Conservation (phyloP, 2,797 vertebrate species). For the Phrynocephalus forsythii region DNA sequence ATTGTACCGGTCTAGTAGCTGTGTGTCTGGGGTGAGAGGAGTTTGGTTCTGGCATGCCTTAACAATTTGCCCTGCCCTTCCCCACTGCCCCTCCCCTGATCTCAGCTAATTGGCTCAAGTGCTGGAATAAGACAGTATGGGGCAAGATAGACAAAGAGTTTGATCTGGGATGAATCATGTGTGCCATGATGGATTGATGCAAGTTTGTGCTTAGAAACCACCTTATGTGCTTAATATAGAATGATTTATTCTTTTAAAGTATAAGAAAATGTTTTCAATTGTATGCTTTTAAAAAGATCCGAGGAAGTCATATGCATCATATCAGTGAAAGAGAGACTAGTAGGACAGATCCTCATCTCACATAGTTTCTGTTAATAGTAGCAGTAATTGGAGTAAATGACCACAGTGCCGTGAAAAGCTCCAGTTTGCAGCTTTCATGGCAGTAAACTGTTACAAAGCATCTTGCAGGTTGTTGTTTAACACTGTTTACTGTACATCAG, state of each 20-base stretch:
- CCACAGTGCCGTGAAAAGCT: background rate
- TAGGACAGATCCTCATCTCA: constrained; percentile 2
- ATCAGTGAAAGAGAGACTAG: background rate
- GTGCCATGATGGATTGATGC: too few species aligned
- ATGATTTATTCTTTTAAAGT: background rate
- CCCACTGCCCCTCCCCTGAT: too few species aligned
- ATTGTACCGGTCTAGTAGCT: too few species aligned
- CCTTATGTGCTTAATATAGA: background rate
- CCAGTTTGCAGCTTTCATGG: background rate
- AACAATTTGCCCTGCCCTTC: too few species aligned
- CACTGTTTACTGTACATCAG: background rate
- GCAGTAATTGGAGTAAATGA: background rate
- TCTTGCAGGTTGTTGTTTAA: background rate
- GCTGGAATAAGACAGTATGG: too few species aligned
- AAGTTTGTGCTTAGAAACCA: too few species aligned
- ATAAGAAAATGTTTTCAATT: background rate
- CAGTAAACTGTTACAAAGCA: background rate
- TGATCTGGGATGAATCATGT: too few species aligned
- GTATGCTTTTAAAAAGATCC: background rate
- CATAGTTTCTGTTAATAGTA: constrained; percentile 24
- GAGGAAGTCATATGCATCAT: background rate
- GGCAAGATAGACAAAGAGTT: too few species aligned
- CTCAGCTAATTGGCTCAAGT: too few species aligned
- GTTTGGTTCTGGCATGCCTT: too few species aligned
- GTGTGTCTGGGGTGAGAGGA: too few species aligned